Conservation (phyloP, 1,140 invertebrate species). For the Pentalonia nigronervosa region DNA sequence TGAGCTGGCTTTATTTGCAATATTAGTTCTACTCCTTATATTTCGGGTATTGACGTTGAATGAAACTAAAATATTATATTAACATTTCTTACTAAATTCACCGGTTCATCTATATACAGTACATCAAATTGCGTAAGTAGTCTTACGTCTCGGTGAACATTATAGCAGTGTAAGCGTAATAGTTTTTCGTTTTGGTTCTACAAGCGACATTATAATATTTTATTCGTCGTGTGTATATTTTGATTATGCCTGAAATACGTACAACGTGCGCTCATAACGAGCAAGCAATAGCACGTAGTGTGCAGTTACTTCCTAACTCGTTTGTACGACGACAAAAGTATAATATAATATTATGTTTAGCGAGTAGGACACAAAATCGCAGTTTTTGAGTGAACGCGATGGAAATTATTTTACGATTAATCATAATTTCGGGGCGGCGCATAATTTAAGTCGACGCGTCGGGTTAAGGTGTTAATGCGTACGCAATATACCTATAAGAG, state of each 20-base stretch:
- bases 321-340: background rate
- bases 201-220: constrained; percentile 1
- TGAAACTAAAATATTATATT: background rate
- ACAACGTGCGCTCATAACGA: background rate
- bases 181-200: background rate
- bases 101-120: too few species aligned
- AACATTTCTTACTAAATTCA: background rate
- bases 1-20: too few species aligned
- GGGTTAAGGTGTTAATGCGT: constrained; percentile 2
- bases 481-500: background rate
- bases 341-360: background rate
- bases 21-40: too few species aligned
- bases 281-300: background rate
- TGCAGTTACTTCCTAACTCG: background rate
- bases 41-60: too few species aligned
- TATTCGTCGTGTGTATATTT: background rate
- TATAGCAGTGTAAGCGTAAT: background rate
- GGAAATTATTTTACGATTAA: constrained; percentile 46
- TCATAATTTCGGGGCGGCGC: background rate
- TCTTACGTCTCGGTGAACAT: background rate
- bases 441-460: constrained; percentile 1
- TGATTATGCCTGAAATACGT: constrained; percentile 1
- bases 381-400: background rate
- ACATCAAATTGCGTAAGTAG: background rate
- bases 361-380: background rate